Conservation (phyloP, 2,113 vertebrate species). For the Laterallus jamaicensis region DNA sequence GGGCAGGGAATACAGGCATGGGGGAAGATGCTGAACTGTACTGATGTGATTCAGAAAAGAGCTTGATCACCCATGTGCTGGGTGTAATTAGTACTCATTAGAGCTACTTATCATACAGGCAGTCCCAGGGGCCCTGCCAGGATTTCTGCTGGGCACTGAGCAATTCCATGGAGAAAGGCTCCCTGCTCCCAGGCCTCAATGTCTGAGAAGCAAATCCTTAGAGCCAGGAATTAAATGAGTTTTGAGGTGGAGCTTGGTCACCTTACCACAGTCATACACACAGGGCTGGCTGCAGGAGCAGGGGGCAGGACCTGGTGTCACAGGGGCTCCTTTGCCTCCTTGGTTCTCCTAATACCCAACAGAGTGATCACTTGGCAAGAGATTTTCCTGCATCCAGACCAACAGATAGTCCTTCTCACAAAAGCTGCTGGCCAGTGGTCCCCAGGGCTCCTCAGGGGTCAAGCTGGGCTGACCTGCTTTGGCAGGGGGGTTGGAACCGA, state of each 20-base stretch:
- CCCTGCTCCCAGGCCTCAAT: neutral
- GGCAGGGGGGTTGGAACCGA: too few relatives aligned
- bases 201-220: neutral
- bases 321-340: neutral
- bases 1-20: neutral
- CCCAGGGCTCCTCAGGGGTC: neutral
- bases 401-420: neutral
- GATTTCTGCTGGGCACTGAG: constrained; percentile 3
- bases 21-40: neutral
- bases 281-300: fast-evolving
- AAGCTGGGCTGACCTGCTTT: neutral
- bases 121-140: neutral
- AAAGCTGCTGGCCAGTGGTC: neutral
- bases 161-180: neutral
- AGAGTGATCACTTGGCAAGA: fast-evolving
- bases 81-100: constrained; percentile 28
- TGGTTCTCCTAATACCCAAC: neutral
- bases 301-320: neutral
- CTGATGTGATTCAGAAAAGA: neutral
- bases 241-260: neutral
- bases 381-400: neutral
- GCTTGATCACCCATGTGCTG: neutral
- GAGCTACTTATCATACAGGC: neutral
- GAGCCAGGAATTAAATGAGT: neutral
- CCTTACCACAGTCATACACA: neutral